phyloP scores from a whole-genome alignment of 2,888 invertebrate genomes.

The Drosophila eohydei region DNA sequence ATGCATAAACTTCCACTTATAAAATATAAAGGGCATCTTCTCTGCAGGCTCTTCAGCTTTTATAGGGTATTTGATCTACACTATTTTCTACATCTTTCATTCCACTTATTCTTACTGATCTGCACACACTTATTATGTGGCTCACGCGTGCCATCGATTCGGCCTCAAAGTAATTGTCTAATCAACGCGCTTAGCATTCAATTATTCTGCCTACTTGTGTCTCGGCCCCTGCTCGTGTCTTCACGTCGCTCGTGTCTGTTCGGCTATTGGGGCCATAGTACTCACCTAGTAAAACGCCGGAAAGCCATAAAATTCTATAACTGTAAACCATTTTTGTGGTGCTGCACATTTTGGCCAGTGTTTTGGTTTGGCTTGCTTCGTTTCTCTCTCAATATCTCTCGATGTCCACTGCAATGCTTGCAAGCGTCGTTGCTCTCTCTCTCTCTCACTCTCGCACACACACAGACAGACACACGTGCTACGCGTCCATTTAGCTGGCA shows the following conservation, averaged over 20 bases:
- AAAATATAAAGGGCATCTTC: not conserved
- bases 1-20: too few species aligned
- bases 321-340: conserved; percentile 83
- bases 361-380: conserved; percentile 37
- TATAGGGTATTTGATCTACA: not conserved
- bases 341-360: conserved; percentile 75
- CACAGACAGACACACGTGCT: conserved; percentile 45
- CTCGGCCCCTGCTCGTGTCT: not conserved
- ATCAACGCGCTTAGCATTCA: conserved; percentile 76
- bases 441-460: conserved; percentile 26
- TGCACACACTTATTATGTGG: conserved; percentile 51
- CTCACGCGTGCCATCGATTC: conserved; percentile 61
- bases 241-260: conserved; percentile 9
- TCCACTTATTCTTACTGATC: not conserved
- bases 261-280: conserved; percentile 63
- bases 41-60: not conserved
- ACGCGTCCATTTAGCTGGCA: conserved; percentile 71
- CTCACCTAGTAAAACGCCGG: conserved; percentile 84
- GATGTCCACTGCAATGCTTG: conserved; percentile 41
- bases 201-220: conserved; percentile 52
- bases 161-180: conserved; percentile 57
- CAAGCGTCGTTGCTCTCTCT: conserved; percentile 28
- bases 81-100: not conserved
- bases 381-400: conserved; percentile 6
- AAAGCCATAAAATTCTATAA: conserved; percentile 84